Evolutionary conservation across 2,888 invertebrate species (phyloP).

Genomic region (Leucoma salicis): DNA sequence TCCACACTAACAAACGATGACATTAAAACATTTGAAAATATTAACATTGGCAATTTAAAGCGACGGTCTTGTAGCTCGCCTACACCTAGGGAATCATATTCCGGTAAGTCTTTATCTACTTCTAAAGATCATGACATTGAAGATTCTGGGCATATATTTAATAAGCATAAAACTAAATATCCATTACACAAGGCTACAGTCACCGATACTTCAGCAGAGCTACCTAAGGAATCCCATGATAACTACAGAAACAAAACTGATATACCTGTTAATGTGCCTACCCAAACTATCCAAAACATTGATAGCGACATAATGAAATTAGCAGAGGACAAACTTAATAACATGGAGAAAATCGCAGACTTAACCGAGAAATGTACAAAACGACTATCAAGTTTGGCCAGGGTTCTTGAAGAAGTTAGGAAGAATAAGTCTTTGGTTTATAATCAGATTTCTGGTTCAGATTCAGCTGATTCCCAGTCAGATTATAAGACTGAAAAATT

Average conservation of each 20-base stretch:
- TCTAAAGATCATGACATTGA: too few relatives aligned
- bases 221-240: slow-evolving; percentile 18
- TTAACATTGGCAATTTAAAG: slow-evolving; percentile 19
- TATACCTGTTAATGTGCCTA: slow-evolving; percentile 50
- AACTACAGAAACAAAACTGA: slow-evolving; percentile 21
- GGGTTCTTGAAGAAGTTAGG: slow-evolving; percentile 73
- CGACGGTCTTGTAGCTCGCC: slow-evolving; percentile 39
- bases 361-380: slow-evolving; percentile 74
- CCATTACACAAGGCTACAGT: slow-evolving; percentile 13
- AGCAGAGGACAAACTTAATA: slow-evolving; percentile 70
- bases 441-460: slow-evolving; percentile 63
- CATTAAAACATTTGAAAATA: slow-evolving; percentile 15
- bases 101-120: not conserved
- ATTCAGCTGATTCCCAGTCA: slow-evolving; percentile 55
- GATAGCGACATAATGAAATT: slow-evolving; percentile 62
- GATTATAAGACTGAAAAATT: slow-evolving; percentile 53
- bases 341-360: slow-evolving; percentile 76
- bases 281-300: slow-evolving; percentile 57
- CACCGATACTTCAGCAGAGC: slow-evolving; percentile 34
- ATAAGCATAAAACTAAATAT: not conserved
- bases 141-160: not conserved
- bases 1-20: slow-evolving; percentile 39
- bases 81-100: slow-evolving; percentile 37
- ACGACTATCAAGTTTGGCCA: slow-evolving; percentile 70
- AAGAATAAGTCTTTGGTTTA: slow-evolving; percentile 69